phyloP scores from a whole-genome alignment of 2,888 invertebrate genomes.

The Amphipyra berbera region DNA sequence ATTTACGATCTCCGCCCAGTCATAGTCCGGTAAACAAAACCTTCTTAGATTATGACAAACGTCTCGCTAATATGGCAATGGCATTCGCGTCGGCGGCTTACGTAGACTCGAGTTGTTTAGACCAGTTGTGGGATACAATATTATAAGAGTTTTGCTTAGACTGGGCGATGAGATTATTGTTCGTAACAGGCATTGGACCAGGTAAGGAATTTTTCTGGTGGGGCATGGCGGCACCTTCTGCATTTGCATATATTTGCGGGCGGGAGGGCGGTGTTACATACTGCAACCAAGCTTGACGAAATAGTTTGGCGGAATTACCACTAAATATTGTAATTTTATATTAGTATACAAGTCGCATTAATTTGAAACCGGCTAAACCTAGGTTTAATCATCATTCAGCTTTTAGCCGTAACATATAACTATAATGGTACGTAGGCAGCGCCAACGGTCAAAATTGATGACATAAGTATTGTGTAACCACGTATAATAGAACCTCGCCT shows the following conservation, averaged over 20 bases:
- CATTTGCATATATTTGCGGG: too few species aligned
- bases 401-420: background rate
- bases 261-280: too few species aligned
- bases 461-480: conserved; percentile 54
- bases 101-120: conserved; percentile 20
- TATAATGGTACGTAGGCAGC: conserved; percentile 32
- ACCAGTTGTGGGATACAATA: conserved; percentile 21
- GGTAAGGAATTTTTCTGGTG: too few species aligned
- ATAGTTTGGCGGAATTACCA: too few species aligned
- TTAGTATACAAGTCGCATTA: too few species aligned
- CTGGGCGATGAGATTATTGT: background rate
- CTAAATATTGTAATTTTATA: too few species aligned
- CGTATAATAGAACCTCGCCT: conserved; percentile 20
- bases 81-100: conserved; percentile 54
- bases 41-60: conserved; percentile 37
- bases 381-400: too few species aligned
- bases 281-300: too few species aligned
- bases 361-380: too few species aligned
- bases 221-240: too few species aligned
- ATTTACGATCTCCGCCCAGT: conserved; percentile 11
- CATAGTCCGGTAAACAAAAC: conserved; percentile 36
- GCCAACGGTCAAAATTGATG: conserved; percentile 44
- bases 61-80: conserved; percentile 49
- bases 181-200: too few species aligned
- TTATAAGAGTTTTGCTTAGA: background rate